Base-by-base conservation (phyloP, 2,888 invertebrate genomes). In the Leptogaster cylindrica region DNA sequence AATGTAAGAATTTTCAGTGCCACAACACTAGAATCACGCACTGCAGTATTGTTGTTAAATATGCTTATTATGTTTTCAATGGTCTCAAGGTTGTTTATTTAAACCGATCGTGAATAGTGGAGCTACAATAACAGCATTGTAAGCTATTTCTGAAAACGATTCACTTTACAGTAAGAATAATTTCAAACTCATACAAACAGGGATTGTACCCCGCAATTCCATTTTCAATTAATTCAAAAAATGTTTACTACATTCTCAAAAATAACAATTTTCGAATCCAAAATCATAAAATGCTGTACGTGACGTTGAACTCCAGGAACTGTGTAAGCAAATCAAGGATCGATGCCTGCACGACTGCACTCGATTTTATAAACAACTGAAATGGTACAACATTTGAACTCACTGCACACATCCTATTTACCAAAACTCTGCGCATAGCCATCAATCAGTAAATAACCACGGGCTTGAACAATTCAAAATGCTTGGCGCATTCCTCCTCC, bases 231-330 rank as follows among this genome's bases (percentile, higher is more conserved):
- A 88, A 88, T 73, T 95, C 95, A 77, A 97, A 88, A n/a, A 79
- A 96, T 97, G 75, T 91, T 94, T 76, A 95, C 84, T 2, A 97
- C 90, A 78, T 93, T 96, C 7, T 91, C 91, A 68, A 96, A 92
- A 81, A 97, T 97, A 67, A 95, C 90, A 80, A 93, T 93, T 73
- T 97, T 96, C 0, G 95, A 92, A 81, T 97, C 97, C 68, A 98
- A 82, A n/a, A n/a, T n/a, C n/a, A n/a, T n/a, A n/a, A n/a, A 74
- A 96, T 87, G 76, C 94, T 95, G 81, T 97, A 98, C 81, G 97
- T 97, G 0, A 98, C 94, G 72, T 93, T 85, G 2, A 96, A 83
- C 63, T 94, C 92, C 31, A 97, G 86, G 64, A 98, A 82, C 76
- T 95, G 93, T 61, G 91, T 90, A 7, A 98, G 83, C 1, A 98